These are phyloP conservation scores for Prunella himalayana DNA, from an alignment of 2,113 vertebrate species.

Conservation along the genomic window DNA sequence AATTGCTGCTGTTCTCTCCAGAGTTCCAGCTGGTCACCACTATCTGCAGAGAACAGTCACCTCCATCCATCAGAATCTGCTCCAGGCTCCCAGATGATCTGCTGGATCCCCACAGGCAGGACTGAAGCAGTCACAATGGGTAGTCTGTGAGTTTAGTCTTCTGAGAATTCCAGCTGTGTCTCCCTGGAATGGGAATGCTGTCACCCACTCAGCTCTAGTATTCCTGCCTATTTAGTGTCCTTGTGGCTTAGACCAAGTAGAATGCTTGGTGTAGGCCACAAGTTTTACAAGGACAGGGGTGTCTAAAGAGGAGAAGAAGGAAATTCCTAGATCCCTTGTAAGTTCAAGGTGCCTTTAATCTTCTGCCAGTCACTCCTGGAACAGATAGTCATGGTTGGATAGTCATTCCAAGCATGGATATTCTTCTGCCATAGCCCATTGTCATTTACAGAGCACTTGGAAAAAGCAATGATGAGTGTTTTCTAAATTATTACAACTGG, in stretches of 20 bases:
- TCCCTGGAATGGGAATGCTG: not conserved
- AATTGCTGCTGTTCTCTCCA: constrained; percentile 59
- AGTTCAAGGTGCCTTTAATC: not conserved
- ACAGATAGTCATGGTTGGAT: not conserved
- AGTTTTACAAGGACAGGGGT: not conserved
- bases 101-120: not conserved
- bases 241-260: not conserved
- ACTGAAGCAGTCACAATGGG: not conserved
- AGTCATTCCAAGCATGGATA: not conserved
- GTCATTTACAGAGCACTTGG: not conserved
- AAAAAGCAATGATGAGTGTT: not conserved
- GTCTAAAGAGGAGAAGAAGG: not conserved
- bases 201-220: not conserved
- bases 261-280: not conserved
- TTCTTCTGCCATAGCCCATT: not conserved
- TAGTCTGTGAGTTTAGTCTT: not conserved
- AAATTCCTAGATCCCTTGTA: not conserved
- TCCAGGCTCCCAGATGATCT: constrained; percentile 15
- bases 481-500: not conserved
- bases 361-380: not conserved
- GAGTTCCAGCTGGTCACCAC: constrained; percentile 59
- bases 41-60: constrained; percentile 71
- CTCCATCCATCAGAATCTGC: constrained; percentile 57
- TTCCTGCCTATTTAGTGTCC: not conserved
- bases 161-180: not conserved